Evolutionary conservation across 2,888 invertebrate species (phyloP).

Genomic region (Teleiodes luculella): DNA sequence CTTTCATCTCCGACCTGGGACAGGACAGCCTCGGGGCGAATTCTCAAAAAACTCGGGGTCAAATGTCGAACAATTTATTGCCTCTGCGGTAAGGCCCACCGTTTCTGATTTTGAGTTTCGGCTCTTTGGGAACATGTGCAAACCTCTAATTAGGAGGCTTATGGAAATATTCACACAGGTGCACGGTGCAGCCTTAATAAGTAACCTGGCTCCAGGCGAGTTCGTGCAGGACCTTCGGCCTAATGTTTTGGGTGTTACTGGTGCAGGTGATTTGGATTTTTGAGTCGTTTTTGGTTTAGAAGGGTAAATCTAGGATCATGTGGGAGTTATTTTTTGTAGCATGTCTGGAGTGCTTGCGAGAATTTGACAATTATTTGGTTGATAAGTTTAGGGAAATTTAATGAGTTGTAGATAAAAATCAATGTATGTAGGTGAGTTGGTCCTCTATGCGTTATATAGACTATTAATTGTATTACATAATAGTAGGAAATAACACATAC

Average conservation of each 20-base stretch:
- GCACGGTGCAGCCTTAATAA: conserved; percentile 72
- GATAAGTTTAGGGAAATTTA: not conserved
- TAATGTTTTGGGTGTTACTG: conserved; percentile 72
- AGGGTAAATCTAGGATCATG: conserved; percentile 54
- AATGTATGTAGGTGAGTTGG: not conserved
- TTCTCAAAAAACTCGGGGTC: conserved; percentile 72
- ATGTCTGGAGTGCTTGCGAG: not conserved
- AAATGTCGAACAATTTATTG: conserved; percentile 79
- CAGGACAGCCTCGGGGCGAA: conserved; percentile 66
- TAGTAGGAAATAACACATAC: too few relatives aligned
- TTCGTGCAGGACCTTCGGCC: conserved; percentile 62
- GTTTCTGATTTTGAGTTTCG: conserved; percentile 51
- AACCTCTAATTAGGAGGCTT: conserved; percentile 78
- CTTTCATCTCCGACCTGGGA: conserved; percentile 41
- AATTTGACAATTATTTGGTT: not conserved
- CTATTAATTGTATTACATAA: too few relatives aligned
- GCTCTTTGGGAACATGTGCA: conserved; percentile 73
- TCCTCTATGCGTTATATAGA: too few relatives aligned
- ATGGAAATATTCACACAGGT: conserved; percentile 79
- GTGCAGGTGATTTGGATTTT: conserved; percentile 57
- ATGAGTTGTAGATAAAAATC: not conserved
- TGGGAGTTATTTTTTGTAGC: conserved; percentile 11
- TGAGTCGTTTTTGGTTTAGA: conserved; percentile 53
- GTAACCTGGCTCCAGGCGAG: conserved; percentile 69
- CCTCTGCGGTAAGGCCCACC: conserved; percentile 69